Base-by-base conservation (phyloP, 2,888 invertebrate genomes). In the Lucinisca nassula region DNA sequence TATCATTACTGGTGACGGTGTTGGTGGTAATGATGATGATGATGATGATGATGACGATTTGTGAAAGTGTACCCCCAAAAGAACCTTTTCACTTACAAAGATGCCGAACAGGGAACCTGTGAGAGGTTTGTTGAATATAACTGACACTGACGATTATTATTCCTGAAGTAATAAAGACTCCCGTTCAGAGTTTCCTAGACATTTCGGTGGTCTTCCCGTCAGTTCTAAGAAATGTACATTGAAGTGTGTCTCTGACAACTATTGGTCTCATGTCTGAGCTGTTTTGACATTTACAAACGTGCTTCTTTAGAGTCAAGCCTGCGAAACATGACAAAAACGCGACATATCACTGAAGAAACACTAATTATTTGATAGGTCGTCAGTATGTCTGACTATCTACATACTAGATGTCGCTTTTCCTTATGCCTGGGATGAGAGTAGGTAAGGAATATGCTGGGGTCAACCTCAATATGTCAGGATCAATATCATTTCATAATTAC, bases 331-430 rank as follows among this genome's bases (percentile, higher is more conserved):
- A 72, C 58, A 78, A 80, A 45, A 70, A 78, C 74, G 88, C 80
- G 80, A 79, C 78, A 70, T 82, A 83, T 85, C 80, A 70, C 55
- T 49, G 37, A 49, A 35, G 38, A 40, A 77, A 85, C 85, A 77
- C 79, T 85, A 82, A 88, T 79, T 82, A 70, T 72, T 73, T 67
- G 37, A 38, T 35, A 27, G 40, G 87, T 87, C 79, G 90, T 87
- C 90, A 40, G 61, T 55, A 80, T 38, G 90, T 87, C 90, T 85
- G 55, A 70, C 55, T 72, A 82, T 82, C 77, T 82, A 67, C 67
- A 21, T 21, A 35, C 35, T 67, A 35, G 67, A 67, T 35, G 67
- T 67, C 67, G 67, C 3, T 1, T 67, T 35, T 2, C 6, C 21
- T 67, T 67, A 67, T 27, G 17, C 1, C 1, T 12, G 35, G 35